phyloP scores from a whole-genome alignment of 1,140 invertebrate species.

The Adoxophyes honmai region DNA sequence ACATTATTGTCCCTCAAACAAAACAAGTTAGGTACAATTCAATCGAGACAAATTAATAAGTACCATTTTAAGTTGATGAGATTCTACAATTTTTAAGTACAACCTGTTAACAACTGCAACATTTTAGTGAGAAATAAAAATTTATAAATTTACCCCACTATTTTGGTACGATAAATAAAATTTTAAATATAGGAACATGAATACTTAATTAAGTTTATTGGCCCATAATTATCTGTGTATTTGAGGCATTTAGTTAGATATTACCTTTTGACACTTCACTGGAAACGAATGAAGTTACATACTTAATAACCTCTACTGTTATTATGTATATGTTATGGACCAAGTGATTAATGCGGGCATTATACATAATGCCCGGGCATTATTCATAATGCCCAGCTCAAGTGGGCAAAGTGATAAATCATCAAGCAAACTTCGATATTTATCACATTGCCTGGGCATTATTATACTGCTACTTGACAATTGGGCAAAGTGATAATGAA shows the following conservation, averaged over 20 bases:
- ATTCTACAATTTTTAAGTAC: constrained; percentile 2
- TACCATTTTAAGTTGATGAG: constrained; percentile 12
- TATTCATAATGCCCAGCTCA: too few species aligned
- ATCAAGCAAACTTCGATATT: too few species aligned
- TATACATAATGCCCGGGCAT: too few species aligned
- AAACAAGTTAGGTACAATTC: too few species aligned
- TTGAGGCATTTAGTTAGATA: constrained; percentile 25
- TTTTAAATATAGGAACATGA: constrained; percentile 51
- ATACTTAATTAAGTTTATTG: constrained; percentile 25
- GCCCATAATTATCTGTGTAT: neutral
- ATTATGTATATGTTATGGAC: too few species aligned
- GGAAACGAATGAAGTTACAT: neutral
- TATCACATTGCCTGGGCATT: too few species aligned
- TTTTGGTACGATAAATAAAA: constrained; percentile 34
- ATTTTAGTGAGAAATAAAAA: neutral
- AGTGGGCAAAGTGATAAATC: too few species aligned
- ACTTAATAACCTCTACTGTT: too few species aligned
- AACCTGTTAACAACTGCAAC: neutral
- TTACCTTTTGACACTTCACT: constrained; percentile 23
- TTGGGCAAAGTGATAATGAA: too few species aligned
- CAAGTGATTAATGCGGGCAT: too few species aligned
- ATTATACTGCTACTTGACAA: too few species aligned
- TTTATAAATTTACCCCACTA: neutral
- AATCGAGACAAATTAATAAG: neutral
- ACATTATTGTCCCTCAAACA: too few species aligned